Conservation (phyloP, 2,113 vertebrate genomes). For the Hyaena hyaena region DNA sequence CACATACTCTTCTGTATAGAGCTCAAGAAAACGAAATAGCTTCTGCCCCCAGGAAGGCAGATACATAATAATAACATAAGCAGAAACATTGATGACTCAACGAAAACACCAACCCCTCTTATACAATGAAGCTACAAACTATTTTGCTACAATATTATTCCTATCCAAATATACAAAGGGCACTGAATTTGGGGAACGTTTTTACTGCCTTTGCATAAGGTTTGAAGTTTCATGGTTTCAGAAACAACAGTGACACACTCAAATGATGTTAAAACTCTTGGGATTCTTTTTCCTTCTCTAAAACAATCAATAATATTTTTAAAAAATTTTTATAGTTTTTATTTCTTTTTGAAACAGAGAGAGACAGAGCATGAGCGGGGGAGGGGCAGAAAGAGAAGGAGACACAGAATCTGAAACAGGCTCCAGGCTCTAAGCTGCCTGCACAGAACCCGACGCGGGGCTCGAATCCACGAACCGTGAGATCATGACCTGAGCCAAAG, state of each 20-base stretch:
- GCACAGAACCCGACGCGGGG: too few relatives aligned
- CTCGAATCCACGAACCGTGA: too few relatives aligned
- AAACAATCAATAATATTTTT: neutral
- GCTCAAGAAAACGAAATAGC: neutral
- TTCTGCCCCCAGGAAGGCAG: neutral
- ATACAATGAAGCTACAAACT: slow-evolving; percentile 21
- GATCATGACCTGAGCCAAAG: too few relatives aligned
- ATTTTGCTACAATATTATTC: slow-evolving; percentile 3
- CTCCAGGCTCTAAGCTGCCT: too few relatives aligned
- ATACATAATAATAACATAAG: slow-evolving; percentile 41
- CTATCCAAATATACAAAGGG: neutral
- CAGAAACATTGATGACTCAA: neutral
- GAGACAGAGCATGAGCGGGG: too few relatives aligned
- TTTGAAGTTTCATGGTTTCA: neutral
- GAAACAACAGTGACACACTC: slow-evolving; percentile 13
- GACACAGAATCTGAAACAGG: too few relatives aligned
- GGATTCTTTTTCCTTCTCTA: slow-evolving; percentile 8
- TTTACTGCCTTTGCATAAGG: neutral
- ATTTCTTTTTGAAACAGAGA: too few relatives aligned
- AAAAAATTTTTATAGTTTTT: neutral
- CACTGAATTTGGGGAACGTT: neutral
- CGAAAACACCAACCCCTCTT: slow-evolving; percentile 9
- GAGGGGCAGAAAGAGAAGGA: too few relatives aligned
- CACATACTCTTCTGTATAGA: neutral
- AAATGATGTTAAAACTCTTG: slow-evolving; percentile 24